phyloP scores from a whole-genome alignment of 2,888 invertebrate genomes.

The Eulithis prunata region DNA sequence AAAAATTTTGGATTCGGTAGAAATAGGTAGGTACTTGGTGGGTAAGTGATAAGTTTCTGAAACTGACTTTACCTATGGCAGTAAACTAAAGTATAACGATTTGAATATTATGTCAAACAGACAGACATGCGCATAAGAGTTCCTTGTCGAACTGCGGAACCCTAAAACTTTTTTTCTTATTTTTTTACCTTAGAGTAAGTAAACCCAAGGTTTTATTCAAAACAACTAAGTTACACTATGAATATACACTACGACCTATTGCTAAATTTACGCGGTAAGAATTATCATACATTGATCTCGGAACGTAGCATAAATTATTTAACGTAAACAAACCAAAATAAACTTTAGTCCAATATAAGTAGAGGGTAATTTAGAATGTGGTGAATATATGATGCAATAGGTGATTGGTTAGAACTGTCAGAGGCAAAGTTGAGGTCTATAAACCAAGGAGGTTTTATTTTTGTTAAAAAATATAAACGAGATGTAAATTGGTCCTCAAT shows the following conservation, averaged over 20 bases:
- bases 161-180: no score
- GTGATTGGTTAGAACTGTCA: background rate
- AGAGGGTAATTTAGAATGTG: background rate
- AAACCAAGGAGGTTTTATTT: background rate
- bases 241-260: background rate
- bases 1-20: no score
- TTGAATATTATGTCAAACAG: no score
- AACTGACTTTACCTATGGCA: no score
- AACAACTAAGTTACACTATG: background rate
- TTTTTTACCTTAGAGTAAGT: background rate
- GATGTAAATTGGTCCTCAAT: no score
- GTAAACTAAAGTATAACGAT: no score
- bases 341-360: background rate
- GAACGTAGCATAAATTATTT: background rate
- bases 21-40: no score
- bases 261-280: constrained; percentile 2
- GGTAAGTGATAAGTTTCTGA: no score
- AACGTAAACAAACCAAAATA: background rate
- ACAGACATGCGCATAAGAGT: no score
- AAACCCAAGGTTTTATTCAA: background rate
- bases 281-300: constrained; percentile 3
- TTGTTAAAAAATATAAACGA: background rate
- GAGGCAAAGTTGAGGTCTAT: background rate
- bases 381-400: background rate
- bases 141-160: no score